Base-by-base conservation (phyloP, 2,888 invertebrate species). In the Alviniconcha strummeri region DNA sequence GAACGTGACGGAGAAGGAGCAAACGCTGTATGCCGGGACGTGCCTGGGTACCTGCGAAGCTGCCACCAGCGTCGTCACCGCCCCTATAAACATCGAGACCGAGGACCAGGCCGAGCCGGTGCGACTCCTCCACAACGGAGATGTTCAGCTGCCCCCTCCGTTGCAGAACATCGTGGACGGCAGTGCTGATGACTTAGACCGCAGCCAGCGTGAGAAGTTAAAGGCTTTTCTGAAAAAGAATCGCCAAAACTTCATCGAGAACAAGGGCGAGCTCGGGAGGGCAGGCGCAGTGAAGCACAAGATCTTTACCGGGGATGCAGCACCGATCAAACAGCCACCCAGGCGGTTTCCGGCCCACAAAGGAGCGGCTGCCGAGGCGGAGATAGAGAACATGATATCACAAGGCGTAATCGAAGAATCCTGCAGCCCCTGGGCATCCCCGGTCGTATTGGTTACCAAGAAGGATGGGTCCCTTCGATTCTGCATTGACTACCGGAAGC, bases 351-450 rank as follows among this genome's bases (percentile, higher is more conserved):
- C 52, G 9, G 36, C 52, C 0, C 52, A n/a, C 13, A 56, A 56
- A 1, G 52, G n/a, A 52, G 78, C 9, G 7, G 78, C 55, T 11
- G 64, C 56, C 15, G 78, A 78, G 17, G 64, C 60, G 4, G 84
- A 86, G 55, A 60, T 86, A 5, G 67, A 86, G 55, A 71, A 75
- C 13, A 87, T 86, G 87, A 17, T 83, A 13, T 56, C 84, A 56
- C 60, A 57, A 55, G 84, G 82, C 5, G 80, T 86, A 17, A 87
- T 87, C 55, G 77, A 79, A 57, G 67, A 19, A 8, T 81, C 83
- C 0, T 54, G 19, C 52, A 54, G 69, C 3, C 83, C 84, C 8
- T 83, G 69, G 78, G 72, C 79, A 1, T 60, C 83, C 36, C 79
- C 80, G 6, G 64, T 78, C 60, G 83, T 83, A 17, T 15, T 83